Percentiles rank a stretch among this genome's conserved stretches.
phyloP scores from a whole-genome alignment of 2,888 invertebrate species.

The Drosophila prostipennis region DNA sequence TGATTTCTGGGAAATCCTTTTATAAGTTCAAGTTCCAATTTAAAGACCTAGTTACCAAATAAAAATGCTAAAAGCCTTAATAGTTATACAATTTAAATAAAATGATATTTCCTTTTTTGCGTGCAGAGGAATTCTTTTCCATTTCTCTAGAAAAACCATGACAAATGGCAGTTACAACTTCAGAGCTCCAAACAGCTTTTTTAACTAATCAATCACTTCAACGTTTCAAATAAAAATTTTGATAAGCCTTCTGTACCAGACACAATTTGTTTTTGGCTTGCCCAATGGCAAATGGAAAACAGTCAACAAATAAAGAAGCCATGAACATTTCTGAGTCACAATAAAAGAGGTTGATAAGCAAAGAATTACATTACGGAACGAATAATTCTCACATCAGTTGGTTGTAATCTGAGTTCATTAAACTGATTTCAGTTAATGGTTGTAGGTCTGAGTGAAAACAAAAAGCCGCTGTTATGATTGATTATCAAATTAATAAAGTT shows the following conservation, averaged over 20 bases:
- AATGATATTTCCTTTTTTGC: no score
- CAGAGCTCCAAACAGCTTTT: neutral
- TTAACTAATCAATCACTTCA: constrained; percentile 7
- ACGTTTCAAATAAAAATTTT: constrained; percentile 7
- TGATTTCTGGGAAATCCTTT: no score
- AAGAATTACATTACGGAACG: constrained; percentile 11
- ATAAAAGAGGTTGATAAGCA: constrained; percentile 12
- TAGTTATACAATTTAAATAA: neutral
- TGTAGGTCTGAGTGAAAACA: neutral
- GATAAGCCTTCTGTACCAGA: constrained; percentile 10
- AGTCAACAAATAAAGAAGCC: neutral
- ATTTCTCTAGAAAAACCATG: neutral
- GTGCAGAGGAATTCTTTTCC: neutral
- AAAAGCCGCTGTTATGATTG: neutral
- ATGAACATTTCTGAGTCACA: constrained; percentile 20
- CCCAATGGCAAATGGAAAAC: constrained; percentile 10
- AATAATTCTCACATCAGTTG: neutral
- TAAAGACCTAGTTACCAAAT: no score
- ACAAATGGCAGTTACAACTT: neutral
- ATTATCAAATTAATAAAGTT: neutral
- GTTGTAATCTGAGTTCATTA: constrained; percentile 19
- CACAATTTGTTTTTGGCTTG: neutral
- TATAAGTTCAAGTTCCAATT: no score
- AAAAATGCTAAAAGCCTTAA: neutral
- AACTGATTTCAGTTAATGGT: constrained; percentile 20